These are phyloP conservation scores for Scophthalmus maximus DNA, from an alignment of 2,113 vertebrate species.

Conservation along the genomic window DNA sequence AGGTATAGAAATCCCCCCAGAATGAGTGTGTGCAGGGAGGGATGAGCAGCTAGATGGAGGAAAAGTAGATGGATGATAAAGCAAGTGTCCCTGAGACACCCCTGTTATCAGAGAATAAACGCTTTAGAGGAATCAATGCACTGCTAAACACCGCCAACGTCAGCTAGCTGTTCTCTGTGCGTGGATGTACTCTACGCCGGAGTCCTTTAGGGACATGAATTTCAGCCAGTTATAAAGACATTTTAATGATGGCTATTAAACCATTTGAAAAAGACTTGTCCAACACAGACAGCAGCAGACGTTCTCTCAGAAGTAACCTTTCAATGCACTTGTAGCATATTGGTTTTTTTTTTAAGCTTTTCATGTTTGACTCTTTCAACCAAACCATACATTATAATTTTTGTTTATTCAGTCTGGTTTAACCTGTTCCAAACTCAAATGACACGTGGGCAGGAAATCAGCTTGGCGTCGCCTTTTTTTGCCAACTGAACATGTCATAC, in stretches of 20 bases:
- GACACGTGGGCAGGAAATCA: not conserved
- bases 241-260: constrained; percentile 48
- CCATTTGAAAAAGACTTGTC: constrained; percentile 12
- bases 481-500: not conserved
- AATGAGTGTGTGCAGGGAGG: constrained; percentile 1
- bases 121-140: constrained; percentile 57
- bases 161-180: constrained; percentile 23
- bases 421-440: too few relatives aligned
- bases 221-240: constrained; percentile 36
- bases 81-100: constrained; percentile 46
- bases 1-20: constrained; percentile 11
- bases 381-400: too few relatives aligned
- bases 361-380: not conserved
- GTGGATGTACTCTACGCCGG: not conserved
- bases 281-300: not conserved
- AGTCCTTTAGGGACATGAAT: constrained; percentile 21
- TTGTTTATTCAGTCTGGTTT: not conserved
- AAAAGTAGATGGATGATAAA: constrained; percentile 51
- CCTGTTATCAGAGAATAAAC: constrained; percentile 66
- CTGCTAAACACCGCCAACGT: constrained; percentile 46
- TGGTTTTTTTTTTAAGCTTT: not conserved
- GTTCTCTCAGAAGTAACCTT: constrained; percentile 4
- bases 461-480: too few relatives aligned
- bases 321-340: not conserved
- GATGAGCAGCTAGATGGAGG: constrained; percentile 20